Evolutionary conservation across 1,140 invertebrate genomes (phyloP), one percentile per base, ranked within the genome.

Genomic region (Caenorhabditis elegans): DNA sequence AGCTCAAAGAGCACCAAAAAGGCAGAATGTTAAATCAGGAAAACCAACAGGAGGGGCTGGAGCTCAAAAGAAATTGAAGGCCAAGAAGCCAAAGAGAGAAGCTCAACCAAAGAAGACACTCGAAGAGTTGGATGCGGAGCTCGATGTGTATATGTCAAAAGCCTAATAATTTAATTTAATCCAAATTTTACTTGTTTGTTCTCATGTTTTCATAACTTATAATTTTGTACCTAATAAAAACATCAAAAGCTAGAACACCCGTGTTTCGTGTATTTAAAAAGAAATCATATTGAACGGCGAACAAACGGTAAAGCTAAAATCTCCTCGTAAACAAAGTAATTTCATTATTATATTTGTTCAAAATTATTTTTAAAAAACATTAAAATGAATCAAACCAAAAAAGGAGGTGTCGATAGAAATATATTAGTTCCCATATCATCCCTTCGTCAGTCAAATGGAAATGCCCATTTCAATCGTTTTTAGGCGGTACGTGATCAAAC

Each of bases 101-200:
- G 13, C 19, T 8, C n/a, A 70, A 46, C 28, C 76, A 17, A 79
- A 83, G 36, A 76, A 77, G 70, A 82, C 79, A 3, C 31, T 60
- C 47, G 82, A 84, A 47, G 82, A 84, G 24, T 15, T 84, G 24
- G 79, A 84, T 26, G 70, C 55, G 0, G 82, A 84, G 31, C 60
- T 84, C 55, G 82, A 84, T 31, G 82, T 79, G 10, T 84, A 84
- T 70, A 84, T 84, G 82, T 31, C 17, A 22, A 31, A 39, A 10
- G 31, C 60, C 8, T 13, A 53, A 24, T 53, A 36, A 17, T n/a
- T 34, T 60, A 60, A n/a, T 34, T 60, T 60, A 24, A 36, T 60
- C 31, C 24, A 15, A 17, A n/a, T 60, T 60, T 34, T 36, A 11
- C 24, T 34, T 53, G 1, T 26, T 24, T 26, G 24, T 26, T 24